These are phyloP conservation scores for Dinothrombium tinctorium DNA, from an alignment of 1,140 invertebrate genomes.

Conservation along the genomic window DNA sequence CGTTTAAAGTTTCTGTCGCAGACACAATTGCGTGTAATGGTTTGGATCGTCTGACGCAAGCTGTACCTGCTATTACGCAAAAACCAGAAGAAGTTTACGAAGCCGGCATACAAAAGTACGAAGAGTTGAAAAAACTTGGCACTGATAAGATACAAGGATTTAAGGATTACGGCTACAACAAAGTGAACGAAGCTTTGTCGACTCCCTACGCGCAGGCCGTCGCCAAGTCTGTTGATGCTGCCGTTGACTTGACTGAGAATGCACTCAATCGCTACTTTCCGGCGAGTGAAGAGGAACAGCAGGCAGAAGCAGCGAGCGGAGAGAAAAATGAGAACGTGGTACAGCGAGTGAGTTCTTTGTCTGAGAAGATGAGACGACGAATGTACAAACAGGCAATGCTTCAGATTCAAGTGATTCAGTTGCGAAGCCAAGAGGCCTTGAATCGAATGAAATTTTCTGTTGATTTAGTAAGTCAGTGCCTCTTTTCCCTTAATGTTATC, in stretches of 20 bases:
- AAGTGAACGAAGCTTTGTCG: conserved; percentile 8
- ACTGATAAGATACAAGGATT: conserved; percentile 1
- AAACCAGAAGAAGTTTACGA: conserved; percentile 7
- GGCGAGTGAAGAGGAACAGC: not conserved
- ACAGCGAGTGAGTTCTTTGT: not conserved
- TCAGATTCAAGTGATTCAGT: not conserved
- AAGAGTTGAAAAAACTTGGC: conserved; percentile 2
- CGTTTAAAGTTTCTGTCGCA: not conserved
- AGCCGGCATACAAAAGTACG: not conserved
- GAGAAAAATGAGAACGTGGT: not conserved
- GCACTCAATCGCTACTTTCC: conserved; percentile 5
- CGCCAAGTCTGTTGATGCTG: conserved; percentile 2
- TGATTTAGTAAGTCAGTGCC: too few species aligned
- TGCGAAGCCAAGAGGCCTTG: too few species aligned
- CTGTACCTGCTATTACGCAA: conserved; percentile 9
- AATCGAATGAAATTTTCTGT: too few species aligned
- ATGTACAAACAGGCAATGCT: not conserved
- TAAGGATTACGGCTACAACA: conserved; percentile 7
- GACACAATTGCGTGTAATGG: conserved; percentile 10
- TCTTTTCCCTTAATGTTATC: too few species aligned
- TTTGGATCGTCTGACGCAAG: conserved; percentile 7
- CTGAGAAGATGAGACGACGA: conserved; percentile 2
- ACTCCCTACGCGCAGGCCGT: not conserved
- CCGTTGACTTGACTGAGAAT: conserved; percentile 4
- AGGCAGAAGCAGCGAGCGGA: too few species aligned